Evolutionary conservation across 2,113 vertebrate species (phyloP).

Genomic region (Thunnus maccoyii): DNA sequence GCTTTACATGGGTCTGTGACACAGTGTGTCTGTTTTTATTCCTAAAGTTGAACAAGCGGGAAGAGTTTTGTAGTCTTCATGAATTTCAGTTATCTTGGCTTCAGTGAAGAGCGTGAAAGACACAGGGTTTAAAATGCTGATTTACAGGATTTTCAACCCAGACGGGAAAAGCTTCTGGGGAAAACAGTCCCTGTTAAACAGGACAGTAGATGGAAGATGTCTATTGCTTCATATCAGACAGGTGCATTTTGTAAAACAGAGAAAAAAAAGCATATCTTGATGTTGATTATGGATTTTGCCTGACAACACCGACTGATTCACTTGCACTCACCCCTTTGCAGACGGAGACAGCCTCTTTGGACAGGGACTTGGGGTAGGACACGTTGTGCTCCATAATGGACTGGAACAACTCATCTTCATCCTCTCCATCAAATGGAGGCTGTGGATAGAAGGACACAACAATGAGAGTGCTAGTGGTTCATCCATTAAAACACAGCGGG

Average conservation of each 20-base stretch:
- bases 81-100: constrained; percentile 25
- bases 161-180: neutral
- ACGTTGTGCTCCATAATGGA: constrained; percentile 99
- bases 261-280: neutral
- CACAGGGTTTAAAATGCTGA: constrained; percentile 13
- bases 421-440: constrained; percentile 98
- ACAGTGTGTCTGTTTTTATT: neutral
- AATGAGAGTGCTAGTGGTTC: neutral
- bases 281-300: neutral
- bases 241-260: neutral
- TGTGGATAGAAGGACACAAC: constrained; percentile 61
- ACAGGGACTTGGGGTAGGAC: constrained; percentile 95
- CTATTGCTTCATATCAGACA: neutral
- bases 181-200: constrained; percentile 1
- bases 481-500: neutral
- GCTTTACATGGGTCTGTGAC: neutral
- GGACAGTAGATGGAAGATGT: neutral
- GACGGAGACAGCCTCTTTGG: constrained; percentile 97
- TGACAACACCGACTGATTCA: neutral
- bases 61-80: constrained; percentile 9
- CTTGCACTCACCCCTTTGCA: constrained; percentile 94
- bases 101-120: constrained; percentile 24
- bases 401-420: constrained; percentile 98
- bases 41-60: constrained; percentile 4
- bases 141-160: neutral